Conservation (phyloP, 2,888 invertebrate species). For the Cybosia mesomella region DNA sequence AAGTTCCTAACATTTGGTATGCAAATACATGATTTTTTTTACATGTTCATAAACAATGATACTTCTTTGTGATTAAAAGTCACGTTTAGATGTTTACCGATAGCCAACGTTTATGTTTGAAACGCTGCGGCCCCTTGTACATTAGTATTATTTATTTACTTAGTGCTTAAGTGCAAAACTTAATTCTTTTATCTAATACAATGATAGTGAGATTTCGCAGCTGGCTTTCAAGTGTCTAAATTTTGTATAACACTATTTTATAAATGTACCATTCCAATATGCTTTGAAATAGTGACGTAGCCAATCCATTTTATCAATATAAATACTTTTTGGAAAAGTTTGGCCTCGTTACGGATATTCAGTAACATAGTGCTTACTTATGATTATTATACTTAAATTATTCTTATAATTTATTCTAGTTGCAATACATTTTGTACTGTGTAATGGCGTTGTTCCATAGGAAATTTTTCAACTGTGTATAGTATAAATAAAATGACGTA, state of each 20-base stretch:
- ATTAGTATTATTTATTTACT: constrained; percentile 86
- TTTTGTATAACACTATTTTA: constrained; percentile 40
- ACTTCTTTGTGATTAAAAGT: constrained; percentile 27
- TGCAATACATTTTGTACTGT: constrained; percentile 48
- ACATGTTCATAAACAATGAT: constrained; percentile 9
- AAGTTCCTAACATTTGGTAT: constrained; percentile 29
- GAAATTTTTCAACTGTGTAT: constrained; percentile 15
- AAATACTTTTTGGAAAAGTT: constrained; percentile 32
- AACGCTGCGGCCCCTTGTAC: constrained; percentile 67
- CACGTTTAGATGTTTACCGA: constrained; percentile 6
- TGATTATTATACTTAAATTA: constrained; percentile 45
- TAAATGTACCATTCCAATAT: constrained; percentile 54
- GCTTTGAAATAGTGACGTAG: constrained; percentile 48
- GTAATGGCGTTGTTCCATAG: constrained; percentile 31
- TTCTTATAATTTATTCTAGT: constrained; percentile 52
- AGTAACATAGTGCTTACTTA: constrained; percentile 47
- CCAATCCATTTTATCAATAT: constrained; percentile 45
- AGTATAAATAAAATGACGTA: not conserved
- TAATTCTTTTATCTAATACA: constrained; percentile 62
- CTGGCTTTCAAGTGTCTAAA: constrained; percentile 64
- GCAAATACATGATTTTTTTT: not conserved
- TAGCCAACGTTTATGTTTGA: constrained; percentile 16
- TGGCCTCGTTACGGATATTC: constrained; percentile 50
- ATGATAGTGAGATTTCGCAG: constrained; percentile 73
- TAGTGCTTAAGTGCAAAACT: constrained; percentile 79